These are phyloP conservation scores for Zygaena filipendulae DNA, from an alignment of 2,888 invertebrate species.

Conservation along the genomic window DNA sequence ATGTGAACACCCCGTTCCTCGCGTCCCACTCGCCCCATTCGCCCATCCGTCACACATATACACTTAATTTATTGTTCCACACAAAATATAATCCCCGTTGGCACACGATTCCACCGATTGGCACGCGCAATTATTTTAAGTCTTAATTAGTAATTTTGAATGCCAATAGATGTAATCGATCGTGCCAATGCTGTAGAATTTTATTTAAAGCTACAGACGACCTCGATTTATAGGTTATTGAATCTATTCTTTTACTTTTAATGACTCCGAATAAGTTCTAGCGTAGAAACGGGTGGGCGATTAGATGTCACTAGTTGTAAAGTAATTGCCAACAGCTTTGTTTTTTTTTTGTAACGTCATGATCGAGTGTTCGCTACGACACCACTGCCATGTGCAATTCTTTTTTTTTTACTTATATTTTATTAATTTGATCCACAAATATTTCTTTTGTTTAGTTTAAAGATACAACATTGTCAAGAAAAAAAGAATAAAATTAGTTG, in stretches of 20 bases:
- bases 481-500: conserved; percentile 41
- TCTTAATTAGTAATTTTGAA: conserved; percentile 1
- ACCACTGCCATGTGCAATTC: conserved; percentile 66
- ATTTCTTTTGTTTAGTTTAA: background rate
- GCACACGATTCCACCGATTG: conserved; percentile 12
- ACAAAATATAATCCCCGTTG: conserved; percentile 14
- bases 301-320: conserved; percentile 55
- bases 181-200: too few species aligned
- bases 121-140: conserved; percentile 6
- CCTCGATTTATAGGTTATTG: too few species aligned
- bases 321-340: conserved; percentile 65
- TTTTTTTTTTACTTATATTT: too few species aligned
- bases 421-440: conserved; percentile 9
- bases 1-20: conserved; percentile 77
- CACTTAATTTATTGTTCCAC: conserved; percentile 1
- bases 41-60: conserved; percentile 16
- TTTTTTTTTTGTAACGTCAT: conserved; percentile 45
- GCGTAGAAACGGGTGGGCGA: conserved; percentile 46
- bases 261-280: too few species aligned
- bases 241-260: too few species aligned
- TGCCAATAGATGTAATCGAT: too few species aligned
- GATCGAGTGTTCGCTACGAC: conserved; percentile 56
- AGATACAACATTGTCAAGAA: background rate
- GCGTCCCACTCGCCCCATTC: conserved; percentile 25
- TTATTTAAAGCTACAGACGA: too few species aligned